Evolutionary conservation across 2,113 vertebrate genomes (phyloP).

Genomic region (Peromyscus californicus): DNA sequence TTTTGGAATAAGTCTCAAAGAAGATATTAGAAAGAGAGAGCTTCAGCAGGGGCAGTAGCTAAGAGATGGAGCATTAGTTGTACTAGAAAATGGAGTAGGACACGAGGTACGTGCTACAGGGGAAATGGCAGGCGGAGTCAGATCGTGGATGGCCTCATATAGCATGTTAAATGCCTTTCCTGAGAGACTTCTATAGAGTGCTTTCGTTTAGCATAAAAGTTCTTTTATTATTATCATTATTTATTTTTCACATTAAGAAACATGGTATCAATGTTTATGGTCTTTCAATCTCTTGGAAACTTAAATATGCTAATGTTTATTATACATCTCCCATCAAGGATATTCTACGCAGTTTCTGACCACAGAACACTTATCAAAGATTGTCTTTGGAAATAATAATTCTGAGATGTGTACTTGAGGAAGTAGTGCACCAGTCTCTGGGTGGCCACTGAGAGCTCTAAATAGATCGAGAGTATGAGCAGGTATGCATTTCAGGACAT

Average conservation of each 20-base stretch:
- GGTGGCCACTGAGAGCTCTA: not conserved
- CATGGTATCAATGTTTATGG: not conserved
- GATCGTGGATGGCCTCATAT: not conserved
- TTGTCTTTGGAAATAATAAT: not conserved
- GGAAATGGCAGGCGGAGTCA: not conserved
- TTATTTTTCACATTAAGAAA: not conserved
- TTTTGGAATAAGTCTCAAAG: slow-evolving; percentile 6
- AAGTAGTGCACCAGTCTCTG: not conserved
- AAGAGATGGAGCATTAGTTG: not conserved
- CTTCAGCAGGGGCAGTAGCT: not conserved
- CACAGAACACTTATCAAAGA: not conserved
- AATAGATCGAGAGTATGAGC: not conserved
- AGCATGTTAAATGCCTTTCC: not conserved
- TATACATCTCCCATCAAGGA: not conserved
- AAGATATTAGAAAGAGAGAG: not conserved
- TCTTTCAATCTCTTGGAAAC: not conserved
- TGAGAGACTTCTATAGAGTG: not conserved
- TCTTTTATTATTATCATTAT: not conserved
- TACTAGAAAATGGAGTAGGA: not conserved
- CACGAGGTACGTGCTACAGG: no score
- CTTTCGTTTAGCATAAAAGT: slow-evolving; percentile 16
- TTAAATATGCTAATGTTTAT: not conserved
- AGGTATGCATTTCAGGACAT: slow-evolving; percentile 17
- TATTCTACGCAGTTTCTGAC: not conserved
- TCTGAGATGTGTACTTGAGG: not conserved